These are phyloP conservation scores for Nemapogon koenigi DNA, from an alignment of 2,888 invertebrate genomes.

Conservation along the genomic window DNA sequence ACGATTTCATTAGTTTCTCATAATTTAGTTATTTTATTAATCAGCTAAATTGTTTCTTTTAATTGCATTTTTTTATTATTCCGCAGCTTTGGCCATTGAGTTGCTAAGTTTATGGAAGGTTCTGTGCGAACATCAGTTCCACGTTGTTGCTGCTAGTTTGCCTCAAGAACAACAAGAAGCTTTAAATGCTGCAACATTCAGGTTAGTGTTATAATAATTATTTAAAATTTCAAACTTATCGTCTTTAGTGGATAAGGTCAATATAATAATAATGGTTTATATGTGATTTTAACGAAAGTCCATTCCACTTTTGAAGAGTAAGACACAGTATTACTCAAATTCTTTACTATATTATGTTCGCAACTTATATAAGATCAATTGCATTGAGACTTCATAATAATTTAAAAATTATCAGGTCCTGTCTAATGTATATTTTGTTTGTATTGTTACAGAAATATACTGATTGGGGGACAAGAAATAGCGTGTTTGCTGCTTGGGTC, in stretches of 20 bases:
- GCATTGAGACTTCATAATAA: too few relatives aligned
- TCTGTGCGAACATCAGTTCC: slow-evolving; percentile 90
- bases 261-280: not conserved
- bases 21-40: slow-evolving; percentile 1
- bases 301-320: not conserved
- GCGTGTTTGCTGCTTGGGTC: slow-evolving; percentile 76
- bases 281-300: not conserved
- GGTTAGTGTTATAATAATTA: slow-evolving; percentile 25
- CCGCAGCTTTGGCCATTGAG: slow-evolving; percentile 80
- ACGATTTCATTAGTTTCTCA: not conserved
- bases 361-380: too few relatives aligned
- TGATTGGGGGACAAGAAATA: slow-evolving; percentile 76
- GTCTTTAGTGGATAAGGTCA: not conserved
- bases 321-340: too few relatives aligned
- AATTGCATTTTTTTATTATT: not conserved
- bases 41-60: not conserved
- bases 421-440: too few relatives aligned
- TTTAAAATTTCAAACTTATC: not conserved
- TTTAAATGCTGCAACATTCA: slow-evolving; percentile 68
- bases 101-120: slow-evolving; percentile 93
- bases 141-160: slow-evolving; percentile 74
- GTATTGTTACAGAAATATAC: slow-evolving; percentile 66
- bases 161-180: slow-evolving; percentile 70
- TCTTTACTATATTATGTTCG: too few relatives aligned
- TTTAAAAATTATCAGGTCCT: too few relatives aligned